These are phyloP conservation scores for Antidorcas marsupialis DNA, from an alignment of 2,113 vertebrate genomes.

Conservation along the genomic window DNA sequence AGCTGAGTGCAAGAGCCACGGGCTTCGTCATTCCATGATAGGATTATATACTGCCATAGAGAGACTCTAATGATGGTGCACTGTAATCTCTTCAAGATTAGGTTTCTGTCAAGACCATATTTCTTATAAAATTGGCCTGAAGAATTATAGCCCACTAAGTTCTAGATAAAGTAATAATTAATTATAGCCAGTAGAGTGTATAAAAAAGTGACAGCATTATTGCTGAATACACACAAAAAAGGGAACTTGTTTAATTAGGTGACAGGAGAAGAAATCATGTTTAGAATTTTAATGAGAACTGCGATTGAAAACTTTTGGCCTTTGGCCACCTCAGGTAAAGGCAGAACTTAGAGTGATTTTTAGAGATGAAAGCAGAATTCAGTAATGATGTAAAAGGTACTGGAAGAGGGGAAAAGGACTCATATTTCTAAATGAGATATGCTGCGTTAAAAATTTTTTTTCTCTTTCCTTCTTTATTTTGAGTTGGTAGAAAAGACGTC, in stretches of 20 bases:
- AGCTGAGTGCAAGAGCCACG: conserved; percentile 11
- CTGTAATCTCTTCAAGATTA: conserved; percentile 43
- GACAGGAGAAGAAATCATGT: not conserved
- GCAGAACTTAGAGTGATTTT: conserved; percentile 8
- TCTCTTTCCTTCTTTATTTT: not conserved
- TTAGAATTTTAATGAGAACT: conserved; percentile 54
- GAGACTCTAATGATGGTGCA: conserved; percentile 3
- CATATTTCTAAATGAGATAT: not conserved
- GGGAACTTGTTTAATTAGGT: conserved; percentile 57
- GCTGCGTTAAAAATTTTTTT: not conserved
- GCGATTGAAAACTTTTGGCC: conserved; percentile 1
- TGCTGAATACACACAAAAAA: conserved; percentile 47
- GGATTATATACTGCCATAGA: conserved; percentile 19
- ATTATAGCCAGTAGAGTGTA: conserved; percentile 36
- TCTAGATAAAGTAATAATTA: conserved; percentile 62
- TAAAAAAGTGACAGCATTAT: conserved; percentile 37
- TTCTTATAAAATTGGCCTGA: conserved; percentile 50
- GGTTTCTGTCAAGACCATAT: conserved; percentile 46
- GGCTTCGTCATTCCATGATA: conserved; percentile 6
- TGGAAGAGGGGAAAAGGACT: not conserved
- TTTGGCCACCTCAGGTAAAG: conserved; percentile 31
- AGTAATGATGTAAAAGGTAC: not conserved
- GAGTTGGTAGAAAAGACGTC: not conserved
- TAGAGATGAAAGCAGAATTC: conserved; percentile 2
- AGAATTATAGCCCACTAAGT: conserved; percentile 38